Evolutionary conservation across 30 jellyfish, hydroid and myxozoan species (phyloP).

Genomic region (Aurelia sp.): DNA sequence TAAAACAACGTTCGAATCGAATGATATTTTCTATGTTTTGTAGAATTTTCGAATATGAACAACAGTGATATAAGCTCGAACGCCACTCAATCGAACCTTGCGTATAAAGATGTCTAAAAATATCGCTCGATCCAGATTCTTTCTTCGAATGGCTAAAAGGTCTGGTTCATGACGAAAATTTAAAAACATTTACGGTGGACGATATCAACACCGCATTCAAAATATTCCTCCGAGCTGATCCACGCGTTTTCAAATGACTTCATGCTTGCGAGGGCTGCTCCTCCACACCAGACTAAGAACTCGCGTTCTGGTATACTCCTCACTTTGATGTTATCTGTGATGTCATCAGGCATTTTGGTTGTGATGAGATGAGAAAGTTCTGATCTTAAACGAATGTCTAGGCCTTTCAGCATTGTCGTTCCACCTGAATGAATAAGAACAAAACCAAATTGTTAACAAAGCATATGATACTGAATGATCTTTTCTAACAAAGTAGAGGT

Average conservation of each 20-base stretch:
- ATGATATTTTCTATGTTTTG: too few species aligned
- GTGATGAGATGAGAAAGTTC: conserved; percentile 50
- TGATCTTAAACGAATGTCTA: conserved; percentile 56
- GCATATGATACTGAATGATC: too few species aligned
- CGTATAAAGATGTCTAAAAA: too few species aligned
- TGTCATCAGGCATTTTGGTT: conserved; percentile 15
- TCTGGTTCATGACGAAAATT: neutral
- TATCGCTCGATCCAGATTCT: too few species aligned
- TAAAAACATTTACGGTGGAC: conserved; percentile 90
- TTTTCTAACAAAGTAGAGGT: too few species aligned
- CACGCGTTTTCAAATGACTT: conserved; percentile 76
- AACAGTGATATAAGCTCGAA: too few species aligned
- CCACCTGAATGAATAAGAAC: conserved; percentile 75
- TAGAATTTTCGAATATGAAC: too few species aligned
- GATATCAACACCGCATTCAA: conserved; percentile 85
- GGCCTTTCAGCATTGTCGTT: conserved; percentile 85
- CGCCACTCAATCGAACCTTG: too few species aligned
- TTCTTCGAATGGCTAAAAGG: too few species aligned
- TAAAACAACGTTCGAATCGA: too few species aligned
- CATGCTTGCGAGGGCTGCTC: conserved; percentile 79
- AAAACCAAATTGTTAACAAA: too few species aligned
- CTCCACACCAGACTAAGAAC: conserved; percentile 97
- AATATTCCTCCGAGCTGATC: conserved; percentile 85
- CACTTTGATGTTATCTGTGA: conserved; percentile 58
- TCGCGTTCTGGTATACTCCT: conserved; percentile 56